Percentiles rank a stretch among this genome's conserved stretches.
phyloP scores from a whole-genome alignment of 2,113 vertebrate species.

The Erythrocercus mccallii region DNA sequence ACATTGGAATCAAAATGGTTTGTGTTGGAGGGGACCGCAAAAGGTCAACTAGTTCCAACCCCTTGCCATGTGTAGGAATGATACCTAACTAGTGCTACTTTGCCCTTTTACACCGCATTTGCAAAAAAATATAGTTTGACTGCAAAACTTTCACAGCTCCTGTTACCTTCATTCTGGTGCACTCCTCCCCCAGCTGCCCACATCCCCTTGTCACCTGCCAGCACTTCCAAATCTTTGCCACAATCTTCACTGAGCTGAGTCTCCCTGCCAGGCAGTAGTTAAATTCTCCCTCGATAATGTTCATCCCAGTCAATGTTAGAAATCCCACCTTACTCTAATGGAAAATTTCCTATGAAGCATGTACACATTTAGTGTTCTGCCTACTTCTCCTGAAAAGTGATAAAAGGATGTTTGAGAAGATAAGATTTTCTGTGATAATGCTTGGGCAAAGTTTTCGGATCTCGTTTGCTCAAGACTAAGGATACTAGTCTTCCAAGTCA shows the following conservation, averaged over 20 bases:
- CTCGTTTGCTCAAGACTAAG: neutral
- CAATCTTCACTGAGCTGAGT: neutral
- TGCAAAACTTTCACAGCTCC: neutral
- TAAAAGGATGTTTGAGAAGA: neutral
- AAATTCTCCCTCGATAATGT: neutral
- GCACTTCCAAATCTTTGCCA: neutral
- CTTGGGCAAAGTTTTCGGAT: neutral
- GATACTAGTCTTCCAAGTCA: neutral
- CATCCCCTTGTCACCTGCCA: neutral
- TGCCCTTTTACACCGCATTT: neutral
- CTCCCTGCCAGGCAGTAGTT: neutral
- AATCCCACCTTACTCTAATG: neutral
- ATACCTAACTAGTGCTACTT: neutral
- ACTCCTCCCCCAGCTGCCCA: neutral
- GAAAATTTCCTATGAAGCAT: neutral
- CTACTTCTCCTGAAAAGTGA: neutral
- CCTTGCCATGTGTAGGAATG: neutral
- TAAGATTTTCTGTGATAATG: neutral
- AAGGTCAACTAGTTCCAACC: neutral
- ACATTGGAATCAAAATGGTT: neutral
- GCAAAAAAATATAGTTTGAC: neutral
- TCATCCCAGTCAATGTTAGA: neutral
- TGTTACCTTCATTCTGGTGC: neutral
- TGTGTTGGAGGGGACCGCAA: neutral
- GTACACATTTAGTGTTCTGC: neutral